phyloP scores from a whole-genome alignment of 2,113 vertebrate species.

The Nothoprocta perdicaria region DNA sequence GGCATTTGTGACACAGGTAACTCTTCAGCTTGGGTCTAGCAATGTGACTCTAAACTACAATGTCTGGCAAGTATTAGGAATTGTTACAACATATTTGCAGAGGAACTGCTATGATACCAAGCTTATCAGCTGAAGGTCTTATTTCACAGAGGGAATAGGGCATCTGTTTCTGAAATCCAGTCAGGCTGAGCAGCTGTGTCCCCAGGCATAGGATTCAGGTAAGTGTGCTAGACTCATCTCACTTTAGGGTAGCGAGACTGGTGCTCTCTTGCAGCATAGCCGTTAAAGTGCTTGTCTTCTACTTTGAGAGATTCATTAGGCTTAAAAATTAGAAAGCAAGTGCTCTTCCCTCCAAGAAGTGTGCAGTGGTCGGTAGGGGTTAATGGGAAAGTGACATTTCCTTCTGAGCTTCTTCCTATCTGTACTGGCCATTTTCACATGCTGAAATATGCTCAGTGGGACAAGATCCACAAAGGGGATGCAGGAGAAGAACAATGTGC shows the following conservation, averaged over 20 bases:
- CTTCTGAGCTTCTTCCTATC: too few relatives aligned
- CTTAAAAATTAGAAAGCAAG: slow-evolving; percentile 17
- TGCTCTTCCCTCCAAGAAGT: not conserved
- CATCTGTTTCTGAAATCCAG: not conserved
- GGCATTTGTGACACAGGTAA: not conserved
- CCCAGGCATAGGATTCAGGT: slow-evolving; percentile 26
- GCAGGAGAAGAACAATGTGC: not conserved
- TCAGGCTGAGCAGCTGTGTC: not conserved
- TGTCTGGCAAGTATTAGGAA: not conserved
- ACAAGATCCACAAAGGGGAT: too few relatives aligned
- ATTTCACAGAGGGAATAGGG: slow-evolving; percentile 5
- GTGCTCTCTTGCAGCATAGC: slow-evolving; percentile 19
- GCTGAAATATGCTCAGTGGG: too few relatives aligned
- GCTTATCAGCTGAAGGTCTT: not conserved
- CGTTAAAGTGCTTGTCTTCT: not conserved
- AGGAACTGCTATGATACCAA: not conserved
- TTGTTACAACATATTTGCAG: not conserved
- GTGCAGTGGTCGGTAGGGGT: not conserved
- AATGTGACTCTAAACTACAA: not conserved
- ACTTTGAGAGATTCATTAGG: slow-evolving; percentile 11
- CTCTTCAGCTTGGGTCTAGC: not conserved
- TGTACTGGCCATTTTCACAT: not conserved
- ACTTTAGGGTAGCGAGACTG: slow-evolving; percentile 20
- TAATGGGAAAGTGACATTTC: not conserved
- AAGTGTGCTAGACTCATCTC: slow-evolving; percentile 24